These are phyloP conservation scores for Stenotaenia linearis DNA, from an alignment of 2,888 invertebrate species.

Conservation along the genomic window DNA sequence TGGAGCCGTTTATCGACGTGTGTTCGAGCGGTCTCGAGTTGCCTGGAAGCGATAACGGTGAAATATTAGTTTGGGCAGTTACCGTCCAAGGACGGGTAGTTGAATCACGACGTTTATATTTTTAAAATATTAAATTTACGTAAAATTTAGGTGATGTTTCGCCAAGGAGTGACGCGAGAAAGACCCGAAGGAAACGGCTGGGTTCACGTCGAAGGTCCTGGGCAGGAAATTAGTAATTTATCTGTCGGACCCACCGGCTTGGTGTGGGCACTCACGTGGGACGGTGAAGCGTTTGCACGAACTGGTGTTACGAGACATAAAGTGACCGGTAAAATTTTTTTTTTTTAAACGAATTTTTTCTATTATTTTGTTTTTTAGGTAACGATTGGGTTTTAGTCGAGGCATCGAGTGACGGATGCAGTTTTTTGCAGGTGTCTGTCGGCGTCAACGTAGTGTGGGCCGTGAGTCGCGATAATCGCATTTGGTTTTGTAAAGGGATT, in stretches of 20 bases:
- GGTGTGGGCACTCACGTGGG: conserved; percentile 80
- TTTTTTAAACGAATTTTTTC: too few species aligned
- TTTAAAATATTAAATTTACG: too few species aligned
- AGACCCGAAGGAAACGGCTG: conserved; percentile 84
- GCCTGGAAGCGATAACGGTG: conserved; percentile 66
- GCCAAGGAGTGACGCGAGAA: conserved; percentile 69
- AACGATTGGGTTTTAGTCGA: conserved; percentile 41
- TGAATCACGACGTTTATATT: conserved; percentile 37
- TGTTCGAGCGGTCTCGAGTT: conserved; percentile 78
- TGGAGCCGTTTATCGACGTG: conserved; percentile 89
- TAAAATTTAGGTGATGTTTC: conserved; percentile 64
- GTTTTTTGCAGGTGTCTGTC: conserved; percentile 62
- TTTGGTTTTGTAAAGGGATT: conserved; percentile 77
- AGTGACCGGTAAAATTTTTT: too few species aligned
- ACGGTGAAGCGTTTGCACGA: conserved; percentile 74
- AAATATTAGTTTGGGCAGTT: conserved; percentile 83
- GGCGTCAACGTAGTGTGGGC: conserved; percentile 76
- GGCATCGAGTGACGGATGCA: not conserved
- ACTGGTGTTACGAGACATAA: conserved; percentile 75
- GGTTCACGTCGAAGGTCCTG: conserved; percentile 69
- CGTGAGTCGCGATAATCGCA: conserved; percentile 65
- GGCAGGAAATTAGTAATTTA: conserved; percentile 76
- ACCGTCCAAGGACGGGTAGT: conserved; percentile 78
- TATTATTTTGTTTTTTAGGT: too few species aligned
- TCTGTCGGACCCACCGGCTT: conserved; percentile 79